Evolutionary conservation across 2,888 invertebrate genomes (phyloP), one percentile per base, ranked within the genome.

Genomic region (Xestobium rufovillosum): DNA sequence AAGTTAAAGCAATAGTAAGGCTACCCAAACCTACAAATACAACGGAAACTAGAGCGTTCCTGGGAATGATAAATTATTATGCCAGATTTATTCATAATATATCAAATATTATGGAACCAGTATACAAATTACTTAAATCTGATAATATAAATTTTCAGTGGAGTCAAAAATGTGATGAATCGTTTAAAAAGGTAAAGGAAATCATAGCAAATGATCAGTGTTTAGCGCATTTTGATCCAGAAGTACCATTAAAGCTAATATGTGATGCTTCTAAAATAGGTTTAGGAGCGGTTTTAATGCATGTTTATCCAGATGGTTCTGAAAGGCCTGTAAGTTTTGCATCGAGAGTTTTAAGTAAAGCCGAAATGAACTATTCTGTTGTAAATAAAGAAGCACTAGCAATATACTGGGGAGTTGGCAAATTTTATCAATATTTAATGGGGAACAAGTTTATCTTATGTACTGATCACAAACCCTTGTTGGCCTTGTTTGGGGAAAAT

Each of bases 341-440:
- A 4, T 58, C 53, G 0, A 37, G 50, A 39, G 43, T 47, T 3
- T 42, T 56, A 12, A 43, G 40, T 1, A 37, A 42, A 19, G 47
- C 53, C 4, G 57, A 59, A 37, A 50, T 51, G 26, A 54, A 50
- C 14, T 55, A 57, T 39, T 50, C 52, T 2, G 46, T 50, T 1
- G 53, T 56, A 3, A 51, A 57, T 37, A 49, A 45, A 26, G 57
- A 59, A 38, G 56, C 56, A 1, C 43, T 58, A 31, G 51, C 53
- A 6, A 57, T 58, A 41, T 52, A 44, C 39, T 59, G 51, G 50
- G 53, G 48, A 1, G 47, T 52, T 2, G 39, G 39, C 6, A 56
- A 53, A 31, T 56, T 55, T 40, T 49, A 53, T 37, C 55, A 59
- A 31, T 61, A 59, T 49, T 43, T 61, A 26, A 26, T 47, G 12